Percentiles rank a stretch among this genome's conserved stretches.
phyloP scores from a whole-genome alignment of 2,113 vertebrate species.

The Crocuta crocuta region DNA sequence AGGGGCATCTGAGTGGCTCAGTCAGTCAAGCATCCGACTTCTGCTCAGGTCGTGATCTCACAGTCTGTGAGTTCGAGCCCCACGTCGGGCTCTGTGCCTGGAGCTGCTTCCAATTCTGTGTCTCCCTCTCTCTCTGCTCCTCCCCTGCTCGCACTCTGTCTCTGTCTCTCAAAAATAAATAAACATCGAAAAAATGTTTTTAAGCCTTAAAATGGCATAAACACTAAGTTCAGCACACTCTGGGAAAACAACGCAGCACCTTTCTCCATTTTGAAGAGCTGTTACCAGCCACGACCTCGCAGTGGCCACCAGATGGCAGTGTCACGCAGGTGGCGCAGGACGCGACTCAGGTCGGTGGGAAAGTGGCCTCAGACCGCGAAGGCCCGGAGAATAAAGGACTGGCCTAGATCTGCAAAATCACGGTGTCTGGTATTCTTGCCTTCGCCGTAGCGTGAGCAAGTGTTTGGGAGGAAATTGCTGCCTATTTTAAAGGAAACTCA shows the following conservation, averaged over 20 bases:
- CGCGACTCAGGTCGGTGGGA: not conserved
- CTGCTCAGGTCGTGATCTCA: too few species aligned
- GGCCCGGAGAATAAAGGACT: not conserved
- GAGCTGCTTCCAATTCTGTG: too few species aligned
- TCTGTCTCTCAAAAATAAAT: too few species aligned
- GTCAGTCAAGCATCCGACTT: too few species aligned
- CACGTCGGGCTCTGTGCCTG: fast-evolving
- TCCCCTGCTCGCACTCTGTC: too few species aligned
- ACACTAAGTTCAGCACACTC: not conserved
- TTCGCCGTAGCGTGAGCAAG: not conserved
- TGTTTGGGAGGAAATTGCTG: not conserved
- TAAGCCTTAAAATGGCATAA: not conserved
- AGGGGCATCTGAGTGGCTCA: too few species aligned
- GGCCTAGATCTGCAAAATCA: not conserved
- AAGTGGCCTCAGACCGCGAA: not conserved
- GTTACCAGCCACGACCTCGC: not conserved
- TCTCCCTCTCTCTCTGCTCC: too few species aligned
- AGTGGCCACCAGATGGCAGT: slow-evolving; percentile 85
- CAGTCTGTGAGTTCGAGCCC: too few species aligned
- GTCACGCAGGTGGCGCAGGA: slow-evolving; percentile 41
- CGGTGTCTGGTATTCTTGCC: not conserved
- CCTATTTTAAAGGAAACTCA: not conserved
- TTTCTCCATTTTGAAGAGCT: not conserved
- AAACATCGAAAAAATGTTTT: too few species aligned
- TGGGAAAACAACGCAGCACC: too few species aligned